A percentile compares a stretch with the other conserved stretches of the same genome.
These are phyloP conservation scores for Taxidea taxus DNA, from an alignment of 2,113 vertebrate species.

Conservation along the genomic window DNA sequence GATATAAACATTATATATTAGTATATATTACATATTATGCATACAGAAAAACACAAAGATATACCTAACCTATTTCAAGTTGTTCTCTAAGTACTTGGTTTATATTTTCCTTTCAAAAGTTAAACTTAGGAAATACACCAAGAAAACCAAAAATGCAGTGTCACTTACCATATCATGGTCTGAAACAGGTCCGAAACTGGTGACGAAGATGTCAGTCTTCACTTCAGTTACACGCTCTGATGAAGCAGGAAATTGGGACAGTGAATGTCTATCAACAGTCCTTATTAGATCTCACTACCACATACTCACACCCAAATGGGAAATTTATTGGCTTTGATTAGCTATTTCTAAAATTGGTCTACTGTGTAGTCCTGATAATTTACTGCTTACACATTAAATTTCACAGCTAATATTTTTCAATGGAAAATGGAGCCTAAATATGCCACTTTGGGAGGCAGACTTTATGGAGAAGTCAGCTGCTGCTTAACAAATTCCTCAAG, in stretches of 20 bases:
- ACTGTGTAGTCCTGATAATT: slow-evolving; percentile 72
- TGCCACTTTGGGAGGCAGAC: slow-evolving; percentile 31
- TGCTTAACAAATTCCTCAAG: slow-evolving; percentile 35
- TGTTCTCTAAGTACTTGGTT: not conserved
- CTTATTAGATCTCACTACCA: slow-evolving; percentile 85
- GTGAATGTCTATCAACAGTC: slow-evolving; percentile 88
- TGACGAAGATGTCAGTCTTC: slow-evolving; percentile 99
- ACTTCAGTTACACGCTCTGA: slow-evolving; percentile 99
- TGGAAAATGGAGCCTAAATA: slow-evolving; percentile 23
- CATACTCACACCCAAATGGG: slow-evolving; percentile 81
- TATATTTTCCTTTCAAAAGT: not conserved
- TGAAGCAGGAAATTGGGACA: slow-evolving; percentile 94
- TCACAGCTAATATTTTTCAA: slow-evolving; percentile 78
- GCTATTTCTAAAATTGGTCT: slow-evolving; percentile 78
- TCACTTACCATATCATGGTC: slow-evolving; percentile 98
- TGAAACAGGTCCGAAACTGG: slow-evolving; percentile 98
- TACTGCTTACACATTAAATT: slow-evolving; percentile 77
- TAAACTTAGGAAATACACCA: slow-evolving; percentile 21
- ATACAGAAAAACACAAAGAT: not conserved
- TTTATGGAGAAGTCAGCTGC: not conserved
- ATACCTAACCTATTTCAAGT: not conserved
- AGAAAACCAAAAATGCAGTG: slow-evolving; percentile 25
- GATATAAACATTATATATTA: not conserved
- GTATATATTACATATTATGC: not conserved
- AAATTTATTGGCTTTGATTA: slow-evolving; percentile 82